Evolutionary conservation across 2,113 vertebrate genomes (phyloP), one percentile per base, ranked within the genome.

Genomic region (Myocastor coypus): DNA sequence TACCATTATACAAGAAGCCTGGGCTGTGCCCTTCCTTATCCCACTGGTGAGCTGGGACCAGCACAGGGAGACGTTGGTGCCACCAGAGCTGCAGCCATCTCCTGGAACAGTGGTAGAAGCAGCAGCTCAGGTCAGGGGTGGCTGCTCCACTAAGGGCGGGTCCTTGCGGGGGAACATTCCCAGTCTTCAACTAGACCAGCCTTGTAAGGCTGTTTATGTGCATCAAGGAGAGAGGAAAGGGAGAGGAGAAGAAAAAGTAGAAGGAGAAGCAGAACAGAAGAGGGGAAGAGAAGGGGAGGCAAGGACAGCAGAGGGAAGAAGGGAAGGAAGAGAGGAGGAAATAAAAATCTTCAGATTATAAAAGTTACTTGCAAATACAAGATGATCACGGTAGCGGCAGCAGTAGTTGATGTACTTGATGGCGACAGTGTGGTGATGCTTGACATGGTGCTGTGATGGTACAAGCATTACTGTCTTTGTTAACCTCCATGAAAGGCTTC

Each of bases 261-360:
- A 57, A 12, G 2, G n/a, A 16, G 57, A 11, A n/a, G 12, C 5
- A 32, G 34, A n/a, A 34, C 5, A 6, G 0, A 8, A 3, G 3
- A 3, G 24, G 14, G 24, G 4, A 20, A 7, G 6, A 12, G 34
- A 3, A 19, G 30, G 7, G 5, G 17, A 7, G n/a, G 20, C 14
- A 3, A 81, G 32, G 34, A 10, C 12, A 22, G 3, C 0, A 8
- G 4, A 20, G 11, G 3, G 12, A 22, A 11, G 10, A 10, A 17
- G 37, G 22, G 30, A 2, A 82, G 34, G 34, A 5, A 17, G 22
- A 4, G 10, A 17, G 32, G 55, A 22, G 16, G 32, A 32, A 46
- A 64, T 26, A 63, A 61, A 46, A 71, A 52, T 55, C 22, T 50
- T 91, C 8, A 77, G 46, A 64, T 20, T 63, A 30, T 91, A 71